These are phyloP conservation scores for Ophion ventricosus DNA, from an alignment of 2,888 invertebrate genomes.

Conservation along the genomic window DNA sequence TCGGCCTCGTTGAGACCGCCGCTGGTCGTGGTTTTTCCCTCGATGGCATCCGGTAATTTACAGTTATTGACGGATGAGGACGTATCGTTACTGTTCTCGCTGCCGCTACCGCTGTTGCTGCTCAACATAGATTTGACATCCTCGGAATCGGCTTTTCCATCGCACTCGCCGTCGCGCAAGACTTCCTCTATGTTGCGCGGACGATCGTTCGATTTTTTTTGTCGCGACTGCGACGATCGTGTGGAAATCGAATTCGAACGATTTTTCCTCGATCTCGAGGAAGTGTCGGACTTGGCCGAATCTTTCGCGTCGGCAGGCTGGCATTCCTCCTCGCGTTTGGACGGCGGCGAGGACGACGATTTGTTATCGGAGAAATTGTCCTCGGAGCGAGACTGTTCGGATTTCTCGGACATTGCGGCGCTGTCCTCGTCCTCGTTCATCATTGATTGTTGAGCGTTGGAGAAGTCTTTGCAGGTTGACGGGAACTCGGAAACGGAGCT, in stretches of 20 bases:
- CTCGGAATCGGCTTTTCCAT: slow-evolving; percentile 78
- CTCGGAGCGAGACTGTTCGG: slow-evolving; percentile 72
- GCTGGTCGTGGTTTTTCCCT: slow-evolving; percentile 68
- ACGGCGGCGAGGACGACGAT: slow-evolving; percentile 16
- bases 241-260: slow-evolving; percentile 60
- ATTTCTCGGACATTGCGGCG: slow-evolving; percentile 75
- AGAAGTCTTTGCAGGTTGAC: slow-evolving; percentile 16
- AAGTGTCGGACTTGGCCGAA: slow-evolving; percentile 19
- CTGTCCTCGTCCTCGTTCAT: slow-evolving; percentile 74
- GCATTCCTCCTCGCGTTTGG: slow-evolving; percentile 2
- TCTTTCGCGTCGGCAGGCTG: slow-evolving; percentile 19
- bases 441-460: neutral
- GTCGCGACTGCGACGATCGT: slow-evolving; percentile 38
- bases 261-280: slow-evolving; percentile 42
- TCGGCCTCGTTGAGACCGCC: slow-evolving; percentile 73
- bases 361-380: slow-evolving; percentile 54
- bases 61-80: slow-evolving; percentile 76
- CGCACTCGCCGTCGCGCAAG: slow-evolving; percentile 77
- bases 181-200: slow-evolving; percentile 61
- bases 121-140: slow-evolving; percentile 79
- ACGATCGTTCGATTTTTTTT: slow-evolving; percentile 60
- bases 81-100: slow-evolving; percentile 86
- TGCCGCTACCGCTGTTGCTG: slow-evolving; percentile 86
- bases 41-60: slow-evolving; percentile 74
- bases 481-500: slow-evolving; percentile 52